Evolutionary conservation across 35 echinoderm and acorn worm species (phyloP).

Genomic region (Hemicentrotus pulcherrimus): DNA sequence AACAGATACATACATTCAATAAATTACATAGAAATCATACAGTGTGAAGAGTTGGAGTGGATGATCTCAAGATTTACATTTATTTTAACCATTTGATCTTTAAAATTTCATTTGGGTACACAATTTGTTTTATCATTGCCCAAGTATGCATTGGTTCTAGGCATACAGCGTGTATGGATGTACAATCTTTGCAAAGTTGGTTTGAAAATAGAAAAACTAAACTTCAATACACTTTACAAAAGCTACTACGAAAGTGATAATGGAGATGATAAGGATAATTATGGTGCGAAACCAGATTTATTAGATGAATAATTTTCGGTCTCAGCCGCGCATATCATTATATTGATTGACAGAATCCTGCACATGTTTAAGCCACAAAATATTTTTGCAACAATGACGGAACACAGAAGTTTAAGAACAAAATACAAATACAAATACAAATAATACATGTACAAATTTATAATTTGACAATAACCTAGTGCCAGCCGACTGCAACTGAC

Average conservation of each 20-base stretch:
- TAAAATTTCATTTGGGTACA: too few relatives aligned
- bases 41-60: background rate
- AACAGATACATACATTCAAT: background rate
- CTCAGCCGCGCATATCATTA: background rate
- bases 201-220: background rate
- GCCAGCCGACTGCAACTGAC: background rate
- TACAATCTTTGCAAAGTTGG: background rate
- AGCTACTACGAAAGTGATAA: background rate
- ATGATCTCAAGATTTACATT: too few relatives aligned
- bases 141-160: background rate
- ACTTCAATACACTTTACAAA: background rate
- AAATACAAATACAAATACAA: background rate
- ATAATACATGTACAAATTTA: background rate
- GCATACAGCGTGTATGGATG: background rate
- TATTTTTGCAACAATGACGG: too few relatives aligned
- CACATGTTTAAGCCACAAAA: too few relatives aligned
- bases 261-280: background rate
- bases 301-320: background rate
- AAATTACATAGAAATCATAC: background rate
- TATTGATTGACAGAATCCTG: too few relatives aligned
- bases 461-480: background rate
- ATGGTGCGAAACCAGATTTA: background rate
- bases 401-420: background rate
- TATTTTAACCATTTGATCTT: too few relatives aligned
- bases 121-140: too few relatives aligned